Evolutionary conservation across 2,113 vertebrate species (phyloP), one percentile per base, ranked within the genome.

Genomic region (Psittacara wagleri): DNA sequence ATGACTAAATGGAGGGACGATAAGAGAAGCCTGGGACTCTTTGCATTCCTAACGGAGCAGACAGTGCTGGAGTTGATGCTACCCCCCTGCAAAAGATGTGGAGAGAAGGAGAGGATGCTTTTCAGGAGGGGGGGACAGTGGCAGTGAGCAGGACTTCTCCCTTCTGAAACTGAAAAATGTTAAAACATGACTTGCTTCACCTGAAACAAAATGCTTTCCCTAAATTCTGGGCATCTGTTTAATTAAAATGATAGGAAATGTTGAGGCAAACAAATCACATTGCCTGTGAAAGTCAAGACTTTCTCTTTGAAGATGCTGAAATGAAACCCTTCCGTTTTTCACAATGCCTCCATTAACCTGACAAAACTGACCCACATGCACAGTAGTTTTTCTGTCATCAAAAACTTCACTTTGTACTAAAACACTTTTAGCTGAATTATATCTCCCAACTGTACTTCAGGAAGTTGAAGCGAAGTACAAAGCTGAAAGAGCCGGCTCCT

Each of bases 51-150:
- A 52, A 46, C 8, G 19, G 43, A 85, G 0, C 3, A 13, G 46
- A 69, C 0, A 4, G 41, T 24, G 55, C 41, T 10, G 14, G 63
- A 41, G n/a, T 17, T 2, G 0, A 27, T 2, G 1, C 24, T 35
- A 55, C 3, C 46, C 27, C 15, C 39, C 44, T n/a, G 63, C 24
- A 39, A 59, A 46, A 31, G 61, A 37, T 0, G 43, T 1, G 1
- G 44, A 44, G 73, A 1, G 7, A 87, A 81, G 79, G 0, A 33
- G 63, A 77, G n/a, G 68, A 91, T 49, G 35, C 9, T 82, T 22
- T 66, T 61, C 66, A 20, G 77, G 37, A 78, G 35, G 1, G 43
- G 43, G 17, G 43, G 2, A 14, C 6, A 59, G 57, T 28, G 59
- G 41, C 54, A 88, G 29, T 13, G 23, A 81, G 28, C 14, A 20